Conservation (phyloP, 1,140 invertebrate species). For the Caenorhabditis brenneri region DNA sequence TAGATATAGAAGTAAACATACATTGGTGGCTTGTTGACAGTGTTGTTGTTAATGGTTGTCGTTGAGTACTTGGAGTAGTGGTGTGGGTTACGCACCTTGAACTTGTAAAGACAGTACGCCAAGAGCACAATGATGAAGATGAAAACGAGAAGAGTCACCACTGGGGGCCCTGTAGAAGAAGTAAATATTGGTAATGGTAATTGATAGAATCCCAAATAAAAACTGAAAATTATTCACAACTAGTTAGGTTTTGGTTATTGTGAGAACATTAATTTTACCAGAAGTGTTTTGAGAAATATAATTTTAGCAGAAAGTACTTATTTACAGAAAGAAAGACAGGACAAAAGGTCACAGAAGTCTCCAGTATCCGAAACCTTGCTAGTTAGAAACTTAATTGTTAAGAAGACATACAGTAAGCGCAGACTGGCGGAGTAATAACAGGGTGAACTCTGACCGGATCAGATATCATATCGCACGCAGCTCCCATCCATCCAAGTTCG, state of each 20-base stretch:
- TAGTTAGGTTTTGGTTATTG: background rate
- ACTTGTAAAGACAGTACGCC: conserved; percentile 13
- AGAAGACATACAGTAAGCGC: conserved; percentile 41
- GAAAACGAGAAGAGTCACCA: conserved; percentile 32
- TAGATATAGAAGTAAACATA: conserved; percentile 16
- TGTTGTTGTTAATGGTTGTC: conserved; percentile 31
- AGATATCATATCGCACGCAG: conserved; percentile 35
- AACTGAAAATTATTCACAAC: background rate
- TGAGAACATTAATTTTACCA: background rate
- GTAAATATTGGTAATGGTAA: background rate
- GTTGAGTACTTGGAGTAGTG: conserved; percentile 35
- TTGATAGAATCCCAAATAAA: background rate
- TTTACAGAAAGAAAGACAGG: background rate
- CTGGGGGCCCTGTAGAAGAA: conserved; percentile 21
- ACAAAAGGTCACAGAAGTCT: background rate
- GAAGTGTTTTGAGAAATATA: background rate
- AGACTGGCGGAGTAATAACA: conserved; percentile 42
- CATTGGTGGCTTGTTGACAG: conserved; percentile 15
- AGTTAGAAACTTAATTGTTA: background rate
- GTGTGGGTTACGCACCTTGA: conserved; percentile 34
- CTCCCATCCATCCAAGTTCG: conserved; percentile 28
- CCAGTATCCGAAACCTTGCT: background rate
- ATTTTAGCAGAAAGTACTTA: background rate
- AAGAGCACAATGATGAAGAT: conserved; percentile 1
- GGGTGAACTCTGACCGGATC: conserved; percentile 32